A percentile compares a stretch with the other conserved stretches of the same genome.
Conservation (phyloP, 2,888 invertebrate genomes). For the Melieria picta region DNA sequence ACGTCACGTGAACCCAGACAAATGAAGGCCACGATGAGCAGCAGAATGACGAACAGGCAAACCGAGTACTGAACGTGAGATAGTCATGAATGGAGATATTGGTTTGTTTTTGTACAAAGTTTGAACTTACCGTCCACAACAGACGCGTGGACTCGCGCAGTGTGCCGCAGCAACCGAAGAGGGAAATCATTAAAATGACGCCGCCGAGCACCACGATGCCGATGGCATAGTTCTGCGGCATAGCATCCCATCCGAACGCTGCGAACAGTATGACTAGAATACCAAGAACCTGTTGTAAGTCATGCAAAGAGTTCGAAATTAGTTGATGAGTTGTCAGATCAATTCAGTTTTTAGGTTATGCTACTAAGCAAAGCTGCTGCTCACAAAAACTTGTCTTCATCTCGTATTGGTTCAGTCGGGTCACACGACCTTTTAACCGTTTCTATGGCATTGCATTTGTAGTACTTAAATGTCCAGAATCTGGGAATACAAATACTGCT, state of each 20-base stretch:
- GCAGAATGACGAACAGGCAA: conserved; percentile 50
- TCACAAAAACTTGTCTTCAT: too few species aligned
- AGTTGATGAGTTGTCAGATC: background rate
- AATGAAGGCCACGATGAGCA: conserved; percentile 50
- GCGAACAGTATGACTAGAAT: conserved; percentile 53
- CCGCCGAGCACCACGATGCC: conserved; percentile 54
- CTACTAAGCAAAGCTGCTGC: too few species aligned
- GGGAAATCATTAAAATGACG: conserved; percentile 52
- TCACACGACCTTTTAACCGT: too few species aligned
- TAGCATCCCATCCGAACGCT: conserved; percentile 56
- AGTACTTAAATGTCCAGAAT: too few species aligned
- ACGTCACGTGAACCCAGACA: conserved; percentile 49
- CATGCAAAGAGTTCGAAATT: too few species aligned
- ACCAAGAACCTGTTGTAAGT: conserved; percentile 51
- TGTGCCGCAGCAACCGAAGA: conserved; percentile 58
- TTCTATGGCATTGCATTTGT: too few species aligned
- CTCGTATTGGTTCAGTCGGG: too few species aligned
- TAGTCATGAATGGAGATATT: background rate
- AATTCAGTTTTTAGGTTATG: background rate
- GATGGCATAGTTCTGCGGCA: conserved; percentile 56
- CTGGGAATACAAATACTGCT: too few species aligned
- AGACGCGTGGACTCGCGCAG: conserved; percentile 57
- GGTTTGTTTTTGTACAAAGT: background rate
- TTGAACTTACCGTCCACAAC: conserved; percentile 54
- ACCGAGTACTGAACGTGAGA: conserved; percentile 48